Base-by-base conservation (phyloP, 2,113 vertebrate genomes). In the Anolis carolinensis region DNA sequence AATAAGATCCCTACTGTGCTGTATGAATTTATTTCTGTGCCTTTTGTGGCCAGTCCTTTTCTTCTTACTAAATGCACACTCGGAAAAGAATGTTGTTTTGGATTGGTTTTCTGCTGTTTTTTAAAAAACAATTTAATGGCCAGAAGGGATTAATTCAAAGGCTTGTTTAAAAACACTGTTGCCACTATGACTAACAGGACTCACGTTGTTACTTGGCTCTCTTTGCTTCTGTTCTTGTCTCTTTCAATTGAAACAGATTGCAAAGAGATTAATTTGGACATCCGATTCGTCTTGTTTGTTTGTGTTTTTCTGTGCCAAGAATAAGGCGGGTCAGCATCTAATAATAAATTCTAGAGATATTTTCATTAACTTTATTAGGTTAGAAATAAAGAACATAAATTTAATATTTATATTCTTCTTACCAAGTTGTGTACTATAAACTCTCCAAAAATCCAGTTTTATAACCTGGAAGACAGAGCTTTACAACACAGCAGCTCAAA, bases 71-170 rank as follows among this genome's bases (percentile, higher is more conserved):
- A 81, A 70, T 52, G 48, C 44, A 82, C 30, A 55, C 67, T 36
- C 21, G 25, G 5, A n/a, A 72, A 55, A 71, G 44, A 71, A 71
- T 5, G 7, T 55, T 25, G 10, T 44, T 71, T 71, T 72, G 50
- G 81, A 55, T 72, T 25, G 11, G n/a, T 82, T 55, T 81, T 21
- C 62, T 79, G 50, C 74, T 67, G 63, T 67, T 39, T n/a, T 67
- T 81, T 68, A 7, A 48, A 32, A 36, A 30, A 48, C 44, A 16
- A 21, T 36, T 82, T 52, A 82, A 65, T 21, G 27, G 68, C 68
- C 81, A 82, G 67, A 82, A 72, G 50, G 67, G 68, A 72, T 82
- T 82, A 82, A 72, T 80, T 39, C 78, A 80, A 65, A 72, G 44
- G 81, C 44, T n/a, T 82, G 34, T 71, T 55, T 67, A 71, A 71